A percentile compares a stretch with the other conserved stretches of the same genome.
phyloP scores from a whole-genome alignment of 1,140 invertebrate species.

The Drosophila ananassae region DNA sequence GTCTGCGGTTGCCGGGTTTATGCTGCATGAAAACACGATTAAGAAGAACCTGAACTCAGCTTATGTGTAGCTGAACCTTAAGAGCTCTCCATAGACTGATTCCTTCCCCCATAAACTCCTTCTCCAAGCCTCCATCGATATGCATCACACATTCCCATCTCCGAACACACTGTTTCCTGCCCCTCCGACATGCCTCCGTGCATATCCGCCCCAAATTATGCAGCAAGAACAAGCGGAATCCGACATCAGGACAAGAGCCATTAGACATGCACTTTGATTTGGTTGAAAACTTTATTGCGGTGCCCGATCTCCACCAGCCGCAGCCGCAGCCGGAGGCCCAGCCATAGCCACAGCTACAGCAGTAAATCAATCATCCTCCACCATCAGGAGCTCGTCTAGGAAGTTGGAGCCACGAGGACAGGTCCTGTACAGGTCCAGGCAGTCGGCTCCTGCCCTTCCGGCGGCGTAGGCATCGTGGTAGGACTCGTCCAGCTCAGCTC shows the following conservation, averaged over 20 bases:
- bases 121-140: conserved; percentile 11
- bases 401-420: conserved; percentile 62
- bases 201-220: conserved; percentile 72
- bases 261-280: conserved; percentile 77
- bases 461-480: conserved; percentile 70
- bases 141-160: conserved; percentile 23
- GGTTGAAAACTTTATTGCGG: conserved; percentile 64
- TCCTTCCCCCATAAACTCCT: conserved; percentile 33
- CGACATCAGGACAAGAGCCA: conserved; percentile 63
- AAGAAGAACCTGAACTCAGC: neutral
- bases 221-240: conserved; percentile 56
- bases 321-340: neutral
- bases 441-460: conserved; percentile 71
- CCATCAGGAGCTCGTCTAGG: conserved; percentile 39
- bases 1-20: conserved; percentile 48
- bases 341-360: neutral
- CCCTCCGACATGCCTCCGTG: conserved; percentile 57
- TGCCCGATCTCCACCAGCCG: conserved; percentile 20
- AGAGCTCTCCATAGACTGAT: too few species aligned
- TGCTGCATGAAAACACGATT: conserved; percentile 23
- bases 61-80: neutral
- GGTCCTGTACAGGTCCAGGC: conserved; percentile 48
- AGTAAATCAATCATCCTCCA: conserved; percentile 65
- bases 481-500: conserved; percentile 63
- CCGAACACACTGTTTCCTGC: conserved; percentile 53